Evolutionary conservation across 2,113 vertebrate species (phyloP), one percentile per base, ranked within the genome.

Genomic region (Sorex araneus): DNA sequence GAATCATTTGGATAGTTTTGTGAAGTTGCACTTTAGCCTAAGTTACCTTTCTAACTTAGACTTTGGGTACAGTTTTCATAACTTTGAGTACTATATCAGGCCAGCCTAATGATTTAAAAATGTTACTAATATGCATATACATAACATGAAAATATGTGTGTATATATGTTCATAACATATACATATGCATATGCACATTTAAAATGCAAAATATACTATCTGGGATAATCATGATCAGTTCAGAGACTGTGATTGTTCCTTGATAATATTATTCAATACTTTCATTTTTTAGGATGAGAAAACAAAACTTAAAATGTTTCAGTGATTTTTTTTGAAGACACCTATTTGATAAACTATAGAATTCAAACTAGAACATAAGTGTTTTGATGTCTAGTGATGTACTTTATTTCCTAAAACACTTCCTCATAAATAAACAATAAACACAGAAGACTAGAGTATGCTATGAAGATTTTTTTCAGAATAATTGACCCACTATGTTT

Each of bases 391-490:
- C 40, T 13, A 28, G 1, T 66, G 50, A 89, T 69, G 16, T 30
- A 32, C 78, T 25, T 43, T 57, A 4, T 84, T 77, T 3, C 66
- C 19, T 73, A 21, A 9, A 2, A 0, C 8, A 23, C 57, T 60
- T 13, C 23, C 83, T 69, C 15, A 60, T 28, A 66, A 84, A 66
- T 63, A 66, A 16, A 15, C 5, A 77, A 27, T 47, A 47, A 15
- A 47, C 23, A 16, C 8, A 30, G 18, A 25, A 63, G 67, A 67
- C 8, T 60, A 28, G 16, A 3, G 45, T 84, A 73, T 57, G 28
- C 4, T 13, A 23, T 36, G 34, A 47, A 94, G 89, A 94, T 45
- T 2, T 9, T 9, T 19, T 92, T 94, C 92, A 91, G 34, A 97
- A 90, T 36, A 78, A 6, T 28, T 95, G 21, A 96, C 66, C 91